Evolutionary conservation across 2,113 vertebrate species (phyloP), one percentile per base, ranked within the genome.

Genomic region (Cromileptes altivelis): DNA sequence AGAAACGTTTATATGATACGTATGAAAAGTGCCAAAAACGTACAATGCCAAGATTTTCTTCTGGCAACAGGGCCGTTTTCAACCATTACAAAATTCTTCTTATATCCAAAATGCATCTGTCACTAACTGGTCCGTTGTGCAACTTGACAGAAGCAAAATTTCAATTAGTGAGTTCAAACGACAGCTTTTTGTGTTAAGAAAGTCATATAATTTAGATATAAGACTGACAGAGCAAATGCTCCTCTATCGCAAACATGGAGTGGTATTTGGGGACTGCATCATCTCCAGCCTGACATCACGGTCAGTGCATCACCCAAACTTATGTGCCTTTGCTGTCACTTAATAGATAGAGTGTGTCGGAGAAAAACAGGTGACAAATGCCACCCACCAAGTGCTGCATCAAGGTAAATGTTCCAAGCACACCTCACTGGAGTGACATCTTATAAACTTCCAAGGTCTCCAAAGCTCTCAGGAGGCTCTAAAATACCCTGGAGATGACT

Each of bases 321-420:
- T 49, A 9, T 69, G 50, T 58, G 47, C 57, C 50, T 60, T 53
- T 72, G 25, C 65, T 58, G 45, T 75, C 71, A 65, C 68, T 52
- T 50, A 62, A 69, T 8, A 69, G n/a, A 69, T n/a, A 57, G 23
- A 80, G 37, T 40, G 64, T 80, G 57, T 80, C n/a, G 9, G 17
- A 2, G 1, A 23, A 49, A 50, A 76, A 69, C 53, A 61, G 45
- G 33, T 63, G 78, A 79, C 62, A 82, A 84, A 81, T 87, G 65
- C 30, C 63, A 30, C 50, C 23, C 55, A 84, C 61, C 70, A 62
- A 78, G 71, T 67, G 57, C 53, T 62, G 70, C 30, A 50, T 71
- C 70, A 85, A 64, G 78, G 70, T 74, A 79, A 83, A 75, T 75
- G 68, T 74, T 78, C 68, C 21, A 25, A 73, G 33, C 60, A 18